These are phyloP conservation scores for Phasia obesa DNA, from an alignment of 2,888 invertebrate species.

Conservation along the genomic window DNA sequence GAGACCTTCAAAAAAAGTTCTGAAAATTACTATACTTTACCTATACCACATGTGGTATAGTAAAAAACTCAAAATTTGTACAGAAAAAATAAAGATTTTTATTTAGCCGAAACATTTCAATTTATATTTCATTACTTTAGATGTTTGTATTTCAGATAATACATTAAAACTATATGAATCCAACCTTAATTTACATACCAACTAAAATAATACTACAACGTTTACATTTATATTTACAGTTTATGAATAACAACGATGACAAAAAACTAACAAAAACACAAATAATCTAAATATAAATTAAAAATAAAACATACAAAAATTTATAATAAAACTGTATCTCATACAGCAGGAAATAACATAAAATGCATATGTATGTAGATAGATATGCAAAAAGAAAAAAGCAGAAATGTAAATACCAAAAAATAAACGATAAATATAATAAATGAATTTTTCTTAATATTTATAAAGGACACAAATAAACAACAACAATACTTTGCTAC, in stretches of 20 bases:
- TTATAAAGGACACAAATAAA: constrained; percentile 40
- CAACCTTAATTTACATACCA: constrained; percentile 39
- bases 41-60: too few species aligned
- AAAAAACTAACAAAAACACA: background rate
- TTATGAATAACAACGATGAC: constrained; percentile 46
- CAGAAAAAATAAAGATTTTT: too few species aligned
- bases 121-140: constrained; percentile 32
- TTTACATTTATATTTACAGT: constrained; percentile 46
- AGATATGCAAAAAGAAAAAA: constrained; percentile 10
- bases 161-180: constrained; percentile 25
- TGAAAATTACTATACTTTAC: too few species aligned
- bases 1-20: too few species aligned
- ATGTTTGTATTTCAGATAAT: constrained; percentile 49
- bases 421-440: constrained; percentile 62
- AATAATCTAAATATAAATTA: too few species aligned
- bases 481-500: constrained; percentile 1
- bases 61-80: too few species aligned
- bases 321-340: constrained; percentile 39
- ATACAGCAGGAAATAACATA: too few species aligned
- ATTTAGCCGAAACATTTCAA: constrained; percentile 38
- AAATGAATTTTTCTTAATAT: constrained; percentile 67
- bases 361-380: too few species aligned
- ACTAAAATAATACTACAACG: constrained; percentile 8
- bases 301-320: background rate
- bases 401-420: constrained; percentile 11